phyloP scores from a whole-genome alignment of 1,140 invertebrate species.

The Leptinotarsa lineolata region DNA sequence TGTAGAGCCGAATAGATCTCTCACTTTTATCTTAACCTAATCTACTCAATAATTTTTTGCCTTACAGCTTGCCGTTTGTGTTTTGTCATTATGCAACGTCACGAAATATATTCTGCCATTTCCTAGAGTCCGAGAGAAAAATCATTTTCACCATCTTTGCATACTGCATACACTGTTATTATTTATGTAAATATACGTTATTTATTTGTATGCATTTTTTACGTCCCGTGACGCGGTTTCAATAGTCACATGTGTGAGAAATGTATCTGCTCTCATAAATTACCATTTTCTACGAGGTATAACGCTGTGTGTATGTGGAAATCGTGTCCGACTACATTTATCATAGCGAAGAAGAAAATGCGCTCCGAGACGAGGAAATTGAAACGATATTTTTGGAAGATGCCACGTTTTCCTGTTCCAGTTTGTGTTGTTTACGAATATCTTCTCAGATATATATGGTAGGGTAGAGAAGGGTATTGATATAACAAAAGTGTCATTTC shows the following conservation, averaged over 20 bases:
- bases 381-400: conserved; percentile 9
- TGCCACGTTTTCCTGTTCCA: neutral
- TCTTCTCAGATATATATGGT: neutral
- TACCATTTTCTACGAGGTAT: neutral
- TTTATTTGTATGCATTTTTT: conserved; percentile 8
- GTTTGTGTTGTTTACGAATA: neutral
- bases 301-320: conserved; percentile 1
- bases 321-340: conserved; percentile 12
- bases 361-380: conserved; percentile 6
- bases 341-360: neutral
- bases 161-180: no score
- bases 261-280: neutral
- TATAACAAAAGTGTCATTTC: no score
- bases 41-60: no score
- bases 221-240: neutral
- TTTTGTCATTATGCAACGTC: no score
- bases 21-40: no score
- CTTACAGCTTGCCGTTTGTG: no score
- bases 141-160: no score
- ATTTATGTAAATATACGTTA: neutral
- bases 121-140: no score
- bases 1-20: no score
- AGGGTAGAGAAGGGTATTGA: no score
- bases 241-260: neutral
- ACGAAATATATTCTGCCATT: no score